Conservation (phyloP, 2,113 vertebrate species). For the Eurypyga helias region DNA sequence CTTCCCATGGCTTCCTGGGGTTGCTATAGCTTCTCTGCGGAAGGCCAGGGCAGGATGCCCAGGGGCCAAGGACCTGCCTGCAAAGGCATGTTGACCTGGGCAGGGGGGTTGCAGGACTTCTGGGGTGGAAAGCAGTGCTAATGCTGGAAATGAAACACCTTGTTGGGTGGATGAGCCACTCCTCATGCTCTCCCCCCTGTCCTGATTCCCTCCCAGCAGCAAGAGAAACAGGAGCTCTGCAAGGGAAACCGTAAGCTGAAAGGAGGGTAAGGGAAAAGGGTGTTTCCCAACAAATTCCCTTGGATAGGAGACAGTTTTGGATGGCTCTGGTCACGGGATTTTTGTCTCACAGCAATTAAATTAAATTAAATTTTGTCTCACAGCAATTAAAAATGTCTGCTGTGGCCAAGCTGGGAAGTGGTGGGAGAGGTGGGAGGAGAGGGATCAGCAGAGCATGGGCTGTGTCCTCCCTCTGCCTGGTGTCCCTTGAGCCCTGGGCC, state of each 20-base stretch:
- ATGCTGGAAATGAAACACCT: background rate
- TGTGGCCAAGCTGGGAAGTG: background rate
- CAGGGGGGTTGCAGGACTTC: accelerated
- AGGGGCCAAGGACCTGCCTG: background rate
- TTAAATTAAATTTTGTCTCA: too few relatives aligned
- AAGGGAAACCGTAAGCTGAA: background rate
- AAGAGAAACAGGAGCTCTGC: background rate
- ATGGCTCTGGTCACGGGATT: background rate
- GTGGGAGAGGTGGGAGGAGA: background rate
- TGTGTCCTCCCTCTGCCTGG: background rate
- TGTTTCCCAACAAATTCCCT: background rate
- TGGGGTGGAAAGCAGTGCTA: background rate
- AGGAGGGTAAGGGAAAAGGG: background rate
- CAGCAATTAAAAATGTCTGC: background rate
- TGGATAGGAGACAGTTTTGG: background rate
- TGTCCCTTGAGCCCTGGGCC: background rate
- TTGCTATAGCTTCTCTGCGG: background rate
- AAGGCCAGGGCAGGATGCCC: background rate
- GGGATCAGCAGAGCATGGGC: background rate
- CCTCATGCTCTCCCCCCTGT: background rate
- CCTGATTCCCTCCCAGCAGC: background rate
- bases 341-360: background rate
- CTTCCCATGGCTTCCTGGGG: background rate
- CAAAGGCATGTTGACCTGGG: background rate
- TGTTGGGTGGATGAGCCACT: background rate